A percentile compares a stretch with the other conserved stretches of the same genome.
Evolutionary conservation across 2,113 vertebrate species (phyloP).

Genomic region (Oreamnos americanus): DNA sequence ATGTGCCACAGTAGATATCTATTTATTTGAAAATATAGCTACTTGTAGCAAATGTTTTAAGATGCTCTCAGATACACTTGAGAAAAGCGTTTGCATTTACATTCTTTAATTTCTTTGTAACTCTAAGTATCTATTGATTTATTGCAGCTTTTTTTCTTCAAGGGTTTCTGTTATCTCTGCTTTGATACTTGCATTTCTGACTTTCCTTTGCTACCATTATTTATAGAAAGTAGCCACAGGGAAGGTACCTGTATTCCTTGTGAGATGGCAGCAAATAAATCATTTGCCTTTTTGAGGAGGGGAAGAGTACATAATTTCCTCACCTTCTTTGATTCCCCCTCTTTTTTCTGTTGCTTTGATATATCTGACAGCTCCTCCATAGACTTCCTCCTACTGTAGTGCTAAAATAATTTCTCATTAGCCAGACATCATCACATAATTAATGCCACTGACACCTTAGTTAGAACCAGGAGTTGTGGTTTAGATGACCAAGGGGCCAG

Average conservation of each 20-base stretch:
- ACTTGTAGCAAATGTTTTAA: not conserved
- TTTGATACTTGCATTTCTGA: slow-evolving; percentile 45
- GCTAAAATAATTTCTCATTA: slow-evolving; percentile 63
- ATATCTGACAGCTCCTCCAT: not conserved
- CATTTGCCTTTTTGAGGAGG: slow-evolving; percentile 37
- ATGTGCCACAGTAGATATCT: not conserved
- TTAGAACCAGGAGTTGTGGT: not conserved
- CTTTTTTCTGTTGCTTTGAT: slow-evolving; percentile 41
- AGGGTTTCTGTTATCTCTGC: slow-evolving; percentile 5
- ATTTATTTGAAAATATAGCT: not conserved
- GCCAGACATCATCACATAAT: not conserved
- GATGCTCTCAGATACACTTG: not conserved
- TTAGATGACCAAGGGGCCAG: not conserved
- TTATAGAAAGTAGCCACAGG: slow-evolving; percentile 49
- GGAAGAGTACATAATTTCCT: slow-evolving; percentile 8
- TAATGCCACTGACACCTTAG: not conserved
- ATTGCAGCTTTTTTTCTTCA: not conserved
- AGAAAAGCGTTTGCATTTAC: slow-evolving; percentile 38
- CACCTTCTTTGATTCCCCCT: slow-evolving; percentile 33
- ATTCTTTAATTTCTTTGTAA: slow-evolving; percentile 57
- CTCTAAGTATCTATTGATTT: slow-evolving; percentile 53
- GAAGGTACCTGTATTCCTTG: slow-evolving; percentile 9
- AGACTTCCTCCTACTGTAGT: not conserved
- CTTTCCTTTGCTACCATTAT: slow-evolving; percentile 21
- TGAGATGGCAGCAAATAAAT: slow-evolving; percentile 56